phyloP scores from a whole-genome alignment of 2,113 vertebrate genomes.

The Pholis gunnellus region DNA sequence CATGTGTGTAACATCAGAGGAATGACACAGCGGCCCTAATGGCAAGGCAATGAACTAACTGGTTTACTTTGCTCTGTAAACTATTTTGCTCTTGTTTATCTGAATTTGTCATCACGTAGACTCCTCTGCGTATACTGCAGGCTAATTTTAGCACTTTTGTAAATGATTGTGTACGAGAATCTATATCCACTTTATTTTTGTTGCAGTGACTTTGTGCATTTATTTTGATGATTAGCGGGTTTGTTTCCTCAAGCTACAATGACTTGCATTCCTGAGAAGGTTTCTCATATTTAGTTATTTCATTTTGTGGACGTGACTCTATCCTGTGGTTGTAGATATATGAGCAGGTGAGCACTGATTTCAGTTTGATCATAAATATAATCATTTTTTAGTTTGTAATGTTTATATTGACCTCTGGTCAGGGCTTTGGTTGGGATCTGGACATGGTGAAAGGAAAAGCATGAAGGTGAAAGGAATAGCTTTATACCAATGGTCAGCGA shows the following conservation, averaged over 20 bases:
- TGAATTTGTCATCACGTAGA: neutral
- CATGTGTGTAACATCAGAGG: slow-evolving; percentile 55
- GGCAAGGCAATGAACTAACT: neutral
- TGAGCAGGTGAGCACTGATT: neutral
- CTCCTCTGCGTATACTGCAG: slow-evolving; percentile 5
- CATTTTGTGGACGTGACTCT: neutral
- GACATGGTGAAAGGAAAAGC: neutral
- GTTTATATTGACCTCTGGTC: neutral
- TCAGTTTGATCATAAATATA: neutral
- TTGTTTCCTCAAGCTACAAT: slow-evolving; percentile 14
- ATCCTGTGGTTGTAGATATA: neutral
- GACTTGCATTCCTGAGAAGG: slow-evolving; percentile 10
- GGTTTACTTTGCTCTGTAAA: slow-evolving; percentile 1
- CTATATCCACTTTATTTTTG: slow-evolving; percentile 13
- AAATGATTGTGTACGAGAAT: slow-evolving; percentile 16
- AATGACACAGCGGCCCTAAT: slow-evolving; percentile 55
- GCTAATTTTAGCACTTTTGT: slow-evolving; percentile 30
- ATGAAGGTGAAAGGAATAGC: neutral
- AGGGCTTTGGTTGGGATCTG: neutral
- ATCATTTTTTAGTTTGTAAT: neutral
- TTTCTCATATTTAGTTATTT: neutral
- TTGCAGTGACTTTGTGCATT: slow-evolving; percentile 5
- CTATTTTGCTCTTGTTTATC: slow-evolving; percentile 3
- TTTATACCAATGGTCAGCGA: neutral
- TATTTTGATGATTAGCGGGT: neutral